Base-by-base conservation (phyloP, 2,113 vertebrate genomes). In the Fulmarus glacialis region DNA sequence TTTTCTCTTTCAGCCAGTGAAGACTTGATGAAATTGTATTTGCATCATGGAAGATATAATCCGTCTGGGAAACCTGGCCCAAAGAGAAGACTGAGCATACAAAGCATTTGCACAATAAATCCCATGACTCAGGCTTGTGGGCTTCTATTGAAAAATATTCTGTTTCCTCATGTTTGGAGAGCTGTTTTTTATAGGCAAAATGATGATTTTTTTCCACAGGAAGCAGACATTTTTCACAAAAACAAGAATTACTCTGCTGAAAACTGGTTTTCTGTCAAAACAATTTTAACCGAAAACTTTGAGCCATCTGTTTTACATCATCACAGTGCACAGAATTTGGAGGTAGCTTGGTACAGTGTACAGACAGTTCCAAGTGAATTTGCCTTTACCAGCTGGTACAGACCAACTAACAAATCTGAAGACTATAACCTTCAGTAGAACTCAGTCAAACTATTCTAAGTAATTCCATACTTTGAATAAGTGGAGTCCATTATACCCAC, bases 251-350 rank as follows among this genome's bases (percentile, higher is more conserved):
- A 78, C 29, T 78, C 27, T n/a, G 32, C 47, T 84, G 50, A 90
- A 96, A 94, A 74, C 2, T 29, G 62, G 47, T 91, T 91, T 95
- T 90, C 84, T 97, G 87, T 93, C 90, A 93, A 90, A 97, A 85
- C 24, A 90, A 47, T 85, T 94, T 88, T 88, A 59, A 68, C 40
- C 34, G 56, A 78, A 93, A 94, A 87, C 47, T 78, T 89, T 45
- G 32, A 95, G 29, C 84, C 85, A 91, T 94, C 82, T 91, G 82
- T 84, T 96, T 96, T 93, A 77, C 56, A 79, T 87, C 78, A 72
- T 78, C 47, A 90, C 52, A 90, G 20, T 55, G 43, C 91, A 30
- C 4, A 87, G 63, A 86, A 60, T 73, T 67, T 89, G 19, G 68
- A 96, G 34, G 17, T 63, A 62, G 12, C 6, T 87, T 91, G 23